Conservation (phyloP, 2,113 vertebrate species). For the Pogonocichla stellata region DNA sequence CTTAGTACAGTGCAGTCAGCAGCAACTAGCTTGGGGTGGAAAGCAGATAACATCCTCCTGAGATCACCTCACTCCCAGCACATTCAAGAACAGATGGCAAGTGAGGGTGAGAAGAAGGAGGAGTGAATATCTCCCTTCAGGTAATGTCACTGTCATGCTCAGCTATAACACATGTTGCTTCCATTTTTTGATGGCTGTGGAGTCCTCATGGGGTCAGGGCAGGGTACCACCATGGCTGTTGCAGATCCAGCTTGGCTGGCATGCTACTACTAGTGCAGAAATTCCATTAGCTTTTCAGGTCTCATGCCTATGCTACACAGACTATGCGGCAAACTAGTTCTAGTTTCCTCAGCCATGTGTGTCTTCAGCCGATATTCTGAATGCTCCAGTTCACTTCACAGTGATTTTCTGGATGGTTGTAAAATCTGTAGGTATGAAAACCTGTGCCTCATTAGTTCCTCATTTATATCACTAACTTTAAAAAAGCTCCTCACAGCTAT, state of each 20-base stretch:
- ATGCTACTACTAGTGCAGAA: not conserved
- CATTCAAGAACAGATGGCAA: conserved; percentile 1
- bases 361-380: not conserved
- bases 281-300: not conserved
- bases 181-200: not conserved
- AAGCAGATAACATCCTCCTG: not conserved
- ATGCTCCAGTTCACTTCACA: not conserved
- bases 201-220: not conserved
- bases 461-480: not conserved
- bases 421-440: not conserved
- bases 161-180: not conserved
- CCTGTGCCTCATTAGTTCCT: not conserved
- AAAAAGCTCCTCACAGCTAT: not conserved
- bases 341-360: not conserved
- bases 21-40: not conserved
- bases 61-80: not conserved
- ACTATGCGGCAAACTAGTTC: not conserved
- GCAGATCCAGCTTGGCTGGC: not conserved
- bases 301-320: not conserved
- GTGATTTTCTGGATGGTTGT: not conserved
- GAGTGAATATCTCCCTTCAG: not conserved
- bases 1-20: not conserved
- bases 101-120: not conserved
- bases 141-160: not conserved
- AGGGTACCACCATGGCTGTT: not conserved